Evolutionary conservation across 92 coral and sea anemone genomes (phyloP), one percentile per base, ranked within the genome.

Genomic region (Porites evermanni): DNA sequence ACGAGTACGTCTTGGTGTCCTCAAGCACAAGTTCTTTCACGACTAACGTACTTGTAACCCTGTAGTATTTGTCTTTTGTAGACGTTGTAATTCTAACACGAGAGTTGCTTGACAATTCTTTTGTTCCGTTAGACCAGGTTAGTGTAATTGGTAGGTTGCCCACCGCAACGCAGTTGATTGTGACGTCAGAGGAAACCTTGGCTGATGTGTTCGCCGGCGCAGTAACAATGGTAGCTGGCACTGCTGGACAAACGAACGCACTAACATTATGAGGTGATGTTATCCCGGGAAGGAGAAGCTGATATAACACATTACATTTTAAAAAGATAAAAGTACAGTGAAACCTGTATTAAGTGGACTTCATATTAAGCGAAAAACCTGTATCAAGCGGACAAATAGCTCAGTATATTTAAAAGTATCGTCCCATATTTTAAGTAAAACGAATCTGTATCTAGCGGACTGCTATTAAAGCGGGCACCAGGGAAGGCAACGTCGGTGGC

Each of bases 1-100:
- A 97, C 1, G 95, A 91, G 69, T 93, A 97, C 78, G 78, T 76
- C 23, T 78, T 80, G n/a, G 98, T 94, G 89, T 94, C 98, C 80
- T 78, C 64, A 29, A 94, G 84, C 26, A 86, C 87, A 80, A 94
- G 93, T 19, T 71, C 79, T 56, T 83, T 53, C 61, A 94, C 89
- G 16, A 77, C 83, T 19, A 94, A 82, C n/a, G 96, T 86, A 53
- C 98, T 84, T 72, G 90, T 92, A 13, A 90, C 92, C 79, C 88
- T 80, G 84, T 92, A 91, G 7, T 64, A 82, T 2, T 86, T 61
- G 7, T 66, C 20, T 5, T 63, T 79, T 21, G 73, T 53, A 24
- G 73, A 23, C 6, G 52, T 67, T 59, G 51, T 65, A 13, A 85
- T 90, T 44, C 85, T 70, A 13, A 94, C 88, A 24, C 98, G 87